Conservation (phyloP, 2,113 vertebrate genomes). For the Oncorhynchus nerka region DNA sequence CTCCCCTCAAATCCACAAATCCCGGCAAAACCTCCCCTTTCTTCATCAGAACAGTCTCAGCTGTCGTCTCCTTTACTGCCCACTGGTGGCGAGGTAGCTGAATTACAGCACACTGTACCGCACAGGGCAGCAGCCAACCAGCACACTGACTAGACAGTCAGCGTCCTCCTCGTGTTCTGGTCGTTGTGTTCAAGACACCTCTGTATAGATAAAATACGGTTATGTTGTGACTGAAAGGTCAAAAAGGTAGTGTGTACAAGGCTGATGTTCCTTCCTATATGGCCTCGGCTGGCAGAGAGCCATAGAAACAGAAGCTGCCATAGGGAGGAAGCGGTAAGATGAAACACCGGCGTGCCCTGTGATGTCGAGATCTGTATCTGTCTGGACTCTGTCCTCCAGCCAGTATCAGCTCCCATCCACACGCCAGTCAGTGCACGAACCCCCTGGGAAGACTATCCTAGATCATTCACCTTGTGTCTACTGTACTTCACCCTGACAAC, state of each 20-base stretch:
- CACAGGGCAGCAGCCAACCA: background rate
- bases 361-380: background rate
- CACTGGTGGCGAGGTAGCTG: slow-evolving; percentile 52
- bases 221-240: too few species aligned
- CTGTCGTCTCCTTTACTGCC: slow-evolving; percentile 48
- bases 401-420: background rate
- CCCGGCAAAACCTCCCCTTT: slow-evolving; percentile 16
- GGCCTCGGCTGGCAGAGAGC: too few species aligned
- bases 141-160: background rate
- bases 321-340: background rate
- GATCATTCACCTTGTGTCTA: background rate
- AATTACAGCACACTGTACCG: slow-evolving; percentile 2
- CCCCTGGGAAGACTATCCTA: background rate
- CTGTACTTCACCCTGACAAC: background rate
- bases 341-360: background rate
- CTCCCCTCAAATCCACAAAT: slow-evolving; percentile 17
- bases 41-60: slow-evolving; percentile 6
- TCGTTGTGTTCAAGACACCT: too few species aligned
- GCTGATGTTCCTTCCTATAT: too few species aligned
- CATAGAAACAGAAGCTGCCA: background rate
- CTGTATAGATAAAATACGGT: too few species aligned
- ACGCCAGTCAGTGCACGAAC: background rate
- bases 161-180: too few species aligned
- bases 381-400: background rate
- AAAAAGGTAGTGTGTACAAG: too few species aligned